Evolutionary conservation across 2,888 invertebrate species (phyloP).

Genomic region (Cataglyphis altisquamis): DNA sequence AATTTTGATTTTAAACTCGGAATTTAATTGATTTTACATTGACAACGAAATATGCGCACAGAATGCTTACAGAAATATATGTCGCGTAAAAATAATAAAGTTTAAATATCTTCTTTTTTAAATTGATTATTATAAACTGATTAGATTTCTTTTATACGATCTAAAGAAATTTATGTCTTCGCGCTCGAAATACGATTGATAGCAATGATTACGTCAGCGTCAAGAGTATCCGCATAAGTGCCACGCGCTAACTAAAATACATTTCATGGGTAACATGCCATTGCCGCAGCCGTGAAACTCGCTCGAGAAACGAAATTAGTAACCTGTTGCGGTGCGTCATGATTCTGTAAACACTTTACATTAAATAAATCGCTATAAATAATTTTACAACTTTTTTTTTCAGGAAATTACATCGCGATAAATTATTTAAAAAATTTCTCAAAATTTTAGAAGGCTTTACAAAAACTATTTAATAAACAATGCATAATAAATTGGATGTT

Average conservation of each 20-base stretch:
- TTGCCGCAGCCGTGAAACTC: conserved; percentile 41
- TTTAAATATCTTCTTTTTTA: neutral
- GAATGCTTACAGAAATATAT: neutral
- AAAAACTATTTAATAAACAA: neutral
- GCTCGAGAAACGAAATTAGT: conserved; percentile 31
- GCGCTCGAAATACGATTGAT: conserved; percentile 29
- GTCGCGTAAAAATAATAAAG: neutral
- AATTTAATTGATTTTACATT: conserved; percentile 2
- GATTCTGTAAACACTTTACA: neutral
- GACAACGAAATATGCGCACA: neutral
- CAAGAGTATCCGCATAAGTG: conserved; percentile 43
- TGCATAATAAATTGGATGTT: neutral
- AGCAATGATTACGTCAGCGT: conserved; percentile 72
- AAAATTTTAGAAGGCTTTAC: neutral
- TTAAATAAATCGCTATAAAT: neutral
- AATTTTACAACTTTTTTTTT: neutral
- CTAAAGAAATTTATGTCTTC: neutral
- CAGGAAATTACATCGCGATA: neutral
- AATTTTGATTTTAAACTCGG: neutral
- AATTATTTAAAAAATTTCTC: neutral
- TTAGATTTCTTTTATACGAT: neutral
- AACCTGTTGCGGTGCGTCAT: conserved; percentile 31
- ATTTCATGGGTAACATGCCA: conserved; percentile 48
- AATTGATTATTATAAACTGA: neutral
- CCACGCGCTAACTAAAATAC: conserved; percentile 53